Percentiles rank a stretch among this genome's conserved stretches.
Conservation (phyloP, 37 sponge, comb jelly and placozoan species). For the Crambe crambe region DNA sequence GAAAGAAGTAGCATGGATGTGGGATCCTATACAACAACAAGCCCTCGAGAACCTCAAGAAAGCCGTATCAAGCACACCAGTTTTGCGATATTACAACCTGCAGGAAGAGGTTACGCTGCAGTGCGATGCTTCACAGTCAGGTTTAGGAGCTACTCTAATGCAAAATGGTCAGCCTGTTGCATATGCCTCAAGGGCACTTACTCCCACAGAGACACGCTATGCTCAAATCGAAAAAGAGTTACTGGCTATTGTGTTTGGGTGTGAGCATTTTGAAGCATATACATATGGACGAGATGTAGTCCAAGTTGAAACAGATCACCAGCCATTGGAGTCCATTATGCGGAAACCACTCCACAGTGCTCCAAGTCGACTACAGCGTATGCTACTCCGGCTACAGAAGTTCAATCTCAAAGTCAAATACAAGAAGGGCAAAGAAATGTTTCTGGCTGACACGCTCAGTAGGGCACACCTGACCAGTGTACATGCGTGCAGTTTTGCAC, state of each 20-base stretch:
- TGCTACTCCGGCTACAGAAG: constrained; percentile 45
- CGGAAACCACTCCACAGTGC: constrained; percentile 46
- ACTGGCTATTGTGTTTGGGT: constrained; percentile 55
- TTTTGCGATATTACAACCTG: constrained; percentile 5
- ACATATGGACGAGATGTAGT: constrained; percentile 39
- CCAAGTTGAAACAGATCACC: constrained; percentile 44
- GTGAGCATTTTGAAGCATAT: constrained; percentile 54
- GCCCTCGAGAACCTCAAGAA: constrained; percentile 14
- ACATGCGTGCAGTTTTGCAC: constrained; percentile 9
- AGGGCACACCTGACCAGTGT: constrained; percentile 27
- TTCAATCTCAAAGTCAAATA: constrained; percentile 35
- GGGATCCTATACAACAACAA: background rate
- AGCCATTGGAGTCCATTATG: constrained; percentile 41
- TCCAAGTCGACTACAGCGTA: constrained; percentile 51
- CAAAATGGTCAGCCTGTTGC: constrained; percentile 56
- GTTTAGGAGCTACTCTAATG: constrained; percentile 44
- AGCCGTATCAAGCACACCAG: constrained; percentile 26
- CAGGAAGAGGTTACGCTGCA: constrained; percentile 24
- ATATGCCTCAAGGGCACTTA: constrained; percentile 42
- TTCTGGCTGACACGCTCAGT: constrained; percentile 53
- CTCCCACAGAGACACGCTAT: constrained; percentile 30
- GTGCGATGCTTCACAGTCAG: constrained; percentile 22
- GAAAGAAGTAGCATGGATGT: background rate
- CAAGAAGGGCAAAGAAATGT: constrained; percentile 28
- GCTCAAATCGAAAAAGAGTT: constrained; percentile 66